Evolutionary conservation across 1,140 invertebrate species (phyloP), one percentile per base, ranked within the genome.

Genomic region (Eufriesea mexicana): DNA sequence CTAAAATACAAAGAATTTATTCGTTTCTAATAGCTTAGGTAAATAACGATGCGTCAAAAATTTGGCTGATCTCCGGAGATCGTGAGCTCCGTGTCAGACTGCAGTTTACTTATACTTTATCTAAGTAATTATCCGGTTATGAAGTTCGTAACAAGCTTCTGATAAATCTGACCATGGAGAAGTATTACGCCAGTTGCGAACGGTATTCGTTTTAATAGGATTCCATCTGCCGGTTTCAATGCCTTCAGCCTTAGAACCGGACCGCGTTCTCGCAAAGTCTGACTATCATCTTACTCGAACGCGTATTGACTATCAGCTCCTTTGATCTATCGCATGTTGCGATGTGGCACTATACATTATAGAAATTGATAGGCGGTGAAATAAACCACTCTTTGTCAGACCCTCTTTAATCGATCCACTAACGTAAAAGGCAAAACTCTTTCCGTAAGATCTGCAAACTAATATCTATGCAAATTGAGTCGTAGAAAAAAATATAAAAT

Each of bases 361-460:
- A 75, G n/a, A 25, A 45, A 75, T 61, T 57, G 45, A 75, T 75
- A 75, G 23, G n/a, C 42, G n/a, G 14, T 28, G 16, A 75, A 75
- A 23, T 75, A 59, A 35, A 49, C 45, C 20, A 51, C 16, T 4
- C 8, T 2, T n/a, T 8, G 1, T 9, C 20, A 20, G n/a, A 20
- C 5, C 14, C 57, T 20, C 61, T 75, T 47, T 35, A 51, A 54
- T 54, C 42, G 42, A 47, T 47, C 28, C 5, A 7, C 6, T n/a
- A 75, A 8, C 16, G 8, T 25, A 14, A 61, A 49, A 61, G 49
- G n/a, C 18, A 16, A 73, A 35, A 6, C 18, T 2, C 49, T 54
- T 51, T 35, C 25, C 47, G 25, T 54, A 4, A 54, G 9, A 12
- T 5, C 45, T 5, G 5, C 1, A 14, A 18, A 1, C 7, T 10